Conservation (phyloP, 2,888 invertebrate genomes). For the Cryptocephalus moraei region DNA sequence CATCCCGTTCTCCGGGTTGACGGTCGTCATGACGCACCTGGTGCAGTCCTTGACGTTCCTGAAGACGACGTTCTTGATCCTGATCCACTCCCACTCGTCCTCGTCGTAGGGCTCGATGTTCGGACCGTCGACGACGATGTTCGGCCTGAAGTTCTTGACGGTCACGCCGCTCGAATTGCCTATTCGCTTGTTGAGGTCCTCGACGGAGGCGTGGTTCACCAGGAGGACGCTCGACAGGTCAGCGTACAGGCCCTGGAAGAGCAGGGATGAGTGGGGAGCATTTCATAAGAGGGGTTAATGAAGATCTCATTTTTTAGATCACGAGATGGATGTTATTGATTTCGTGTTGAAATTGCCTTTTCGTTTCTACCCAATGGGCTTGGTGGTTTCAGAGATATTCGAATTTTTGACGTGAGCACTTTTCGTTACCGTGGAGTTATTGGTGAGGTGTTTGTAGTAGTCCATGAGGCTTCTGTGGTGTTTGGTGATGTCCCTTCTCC, state of each 20-base stretch:
- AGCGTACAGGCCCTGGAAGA: constrained; percentile 35
- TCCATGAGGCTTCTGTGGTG: constrained; percentile 20
- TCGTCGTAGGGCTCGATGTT: constrained; percentile 38
- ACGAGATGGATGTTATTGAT: no score
- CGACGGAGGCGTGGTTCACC: constrained; percentile 42
- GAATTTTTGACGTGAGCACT: no score
- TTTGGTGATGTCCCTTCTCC: constrained; percentile 22
- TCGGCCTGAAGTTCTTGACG: constrained; percentile 45
- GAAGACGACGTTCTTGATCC: constrained; percentile 43
- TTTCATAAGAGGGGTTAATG: no score
- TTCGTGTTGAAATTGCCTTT: no score
- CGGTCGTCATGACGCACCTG: constrained; percentile 38
- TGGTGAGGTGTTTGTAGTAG: constrained; percentile 25
- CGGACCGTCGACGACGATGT: constrained; percentile 42
- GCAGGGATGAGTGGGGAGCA: no score
- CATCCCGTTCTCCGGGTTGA: constrained; percentile 41
- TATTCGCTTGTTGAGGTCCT: constrained; percentile 41
- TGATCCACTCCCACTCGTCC: constrained; percentile 48
- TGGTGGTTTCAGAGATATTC: no score
- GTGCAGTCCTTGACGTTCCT: constrained; percentile 46
- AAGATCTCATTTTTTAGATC: no score
- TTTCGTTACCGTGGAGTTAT: no score
- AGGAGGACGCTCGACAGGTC: constrained; percentile 46
- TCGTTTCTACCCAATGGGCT: no score
- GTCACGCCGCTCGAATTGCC: constrained; percentile 32